A percentile compares a stretch with the other conserved stretches of the same genome.
Evolutionary conservation across 1,140 invertebrate species (phyloP).

Genomic region (Berghia stephanieae): DNA sequence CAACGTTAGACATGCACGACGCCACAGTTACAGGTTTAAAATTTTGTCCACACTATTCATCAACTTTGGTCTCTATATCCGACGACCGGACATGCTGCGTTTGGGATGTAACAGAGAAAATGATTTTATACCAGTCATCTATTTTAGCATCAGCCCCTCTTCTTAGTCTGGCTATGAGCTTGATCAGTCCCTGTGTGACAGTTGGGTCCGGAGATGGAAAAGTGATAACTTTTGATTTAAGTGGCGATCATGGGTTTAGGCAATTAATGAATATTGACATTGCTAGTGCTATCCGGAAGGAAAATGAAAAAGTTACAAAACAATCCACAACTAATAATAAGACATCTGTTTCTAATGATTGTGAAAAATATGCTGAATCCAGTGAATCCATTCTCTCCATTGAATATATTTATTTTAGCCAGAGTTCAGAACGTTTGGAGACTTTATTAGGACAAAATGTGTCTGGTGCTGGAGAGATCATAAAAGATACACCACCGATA

Average conservation of each 20-base stretch:
- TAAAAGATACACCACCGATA: constrained; percentile 46
- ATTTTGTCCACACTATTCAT: constrained; percentile 61
- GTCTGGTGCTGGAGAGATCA: constrained; percentile 32
- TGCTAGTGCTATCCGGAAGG: background rate
- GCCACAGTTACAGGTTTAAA: constrained; percentile 53
- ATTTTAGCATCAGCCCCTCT: constrained; percentile 59
- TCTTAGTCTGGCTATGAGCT: constrained; percentile 58
- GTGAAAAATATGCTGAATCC: constrained; percentile 13
- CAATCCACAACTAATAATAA: background rate
- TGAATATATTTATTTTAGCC: constrained; percentile 26
- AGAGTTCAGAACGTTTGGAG: background rate
- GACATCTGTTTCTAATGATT: background rate
- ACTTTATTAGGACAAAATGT: background rate
- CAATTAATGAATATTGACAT: constrained; percentile 55
- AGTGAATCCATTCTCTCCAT: constrained; percentile 42
- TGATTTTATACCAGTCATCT: constrained; percentile 56
- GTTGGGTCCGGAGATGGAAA: constrained; percentile 60
- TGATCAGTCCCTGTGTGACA: constrained; percentile 49
- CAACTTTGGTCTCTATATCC: constrained; percentile 59
- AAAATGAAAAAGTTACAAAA: background rate
- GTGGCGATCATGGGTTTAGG: constrained; percentile 61
- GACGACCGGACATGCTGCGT: constrained; percentile 64
- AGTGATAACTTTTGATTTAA: constrained; percentile 59
- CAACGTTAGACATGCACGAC: constrained; percentile 55
- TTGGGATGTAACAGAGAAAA: constrained; percentile 53